Conservation (phyloP, 1,140 invertebrate genomes). For the Cydia fagiglandana region DNA sequence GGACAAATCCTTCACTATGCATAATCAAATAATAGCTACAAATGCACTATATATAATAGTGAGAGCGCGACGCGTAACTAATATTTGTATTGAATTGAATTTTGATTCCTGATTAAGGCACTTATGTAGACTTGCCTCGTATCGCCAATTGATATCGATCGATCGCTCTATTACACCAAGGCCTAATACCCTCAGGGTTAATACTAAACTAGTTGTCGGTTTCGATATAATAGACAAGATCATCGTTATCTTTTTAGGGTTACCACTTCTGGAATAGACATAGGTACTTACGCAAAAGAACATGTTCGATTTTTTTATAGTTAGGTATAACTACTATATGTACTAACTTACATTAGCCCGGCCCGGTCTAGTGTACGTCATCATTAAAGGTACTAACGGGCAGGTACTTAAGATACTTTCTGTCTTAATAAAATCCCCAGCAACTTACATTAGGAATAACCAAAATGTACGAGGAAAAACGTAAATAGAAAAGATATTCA, state of each 20-base stretch:
- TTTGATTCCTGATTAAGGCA: not conserved
- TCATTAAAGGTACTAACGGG: too few relatives aligned
- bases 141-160: conserved; percentile 10
- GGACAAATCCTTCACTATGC: too few relatives aligned
- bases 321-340: too few relatives aligned
- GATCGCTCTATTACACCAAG: conserved; percentile 6
- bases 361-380: too few relatives aligned
- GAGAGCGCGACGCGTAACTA: not conserved
- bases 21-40: too few relatives aligned
- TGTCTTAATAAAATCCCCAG: too few relatives aligned
- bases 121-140: not conserved
- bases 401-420: too few relatives aligned
- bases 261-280: not conserved
- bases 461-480: not conserved
- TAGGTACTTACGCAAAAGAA: too few relatives aligned
- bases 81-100: not conserved
- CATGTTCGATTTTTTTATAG: too few relatives aligned
- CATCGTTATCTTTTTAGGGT: conserved; percentile 21
- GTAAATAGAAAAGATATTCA: not conserved
- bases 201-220: conserved; percentile 19
- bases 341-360: too few relatives aligned
- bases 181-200: conserved; percentile 24
- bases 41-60: too few relatives aligned
- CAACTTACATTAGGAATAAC: not conserved
- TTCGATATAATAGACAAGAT: conserved; percentile 26